Conservation (phyloP, 2,113 vertebrate species). For the Natator depressus region DNA sequence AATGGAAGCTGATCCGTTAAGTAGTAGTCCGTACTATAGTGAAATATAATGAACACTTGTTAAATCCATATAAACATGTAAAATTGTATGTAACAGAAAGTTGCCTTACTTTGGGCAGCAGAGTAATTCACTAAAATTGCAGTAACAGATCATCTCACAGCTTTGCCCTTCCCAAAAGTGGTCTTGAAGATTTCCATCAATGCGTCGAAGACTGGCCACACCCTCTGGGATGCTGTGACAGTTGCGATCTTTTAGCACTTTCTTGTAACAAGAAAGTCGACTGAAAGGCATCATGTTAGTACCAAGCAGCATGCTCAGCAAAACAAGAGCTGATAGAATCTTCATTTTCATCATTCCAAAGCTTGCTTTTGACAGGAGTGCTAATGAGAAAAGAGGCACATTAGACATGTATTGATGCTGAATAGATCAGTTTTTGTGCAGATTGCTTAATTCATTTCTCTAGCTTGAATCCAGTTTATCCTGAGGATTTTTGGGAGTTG, state of each 20-base stretch:
- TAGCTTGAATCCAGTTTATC: not conserved
- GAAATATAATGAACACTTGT: rapidly evolving
- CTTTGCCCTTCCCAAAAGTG: constrained; percentile 83
- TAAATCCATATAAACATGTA: not conserved
- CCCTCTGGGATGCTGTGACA: constrained; percentile 77
- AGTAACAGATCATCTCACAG: constrained; percentile 86
- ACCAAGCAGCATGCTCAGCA: constrained; percentile 70
- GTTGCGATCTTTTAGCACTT: constrained; percentile 68
- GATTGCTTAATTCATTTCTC: not conserved
- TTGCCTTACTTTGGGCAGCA: constrained; percentile 87
- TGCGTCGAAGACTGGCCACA: constrained; percentile 60
- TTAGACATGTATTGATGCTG: not conserved
- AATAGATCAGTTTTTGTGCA: not conserved
- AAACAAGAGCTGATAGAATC: constrained; percentile 38
- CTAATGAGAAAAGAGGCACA: not conserved
- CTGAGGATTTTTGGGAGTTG: not conserved
- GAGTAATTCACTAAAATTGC: constrained; percentile 82
- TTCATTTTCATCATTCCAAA: constrained; percentile 66
- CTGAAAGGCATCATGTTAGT: constrained; percentile 50
- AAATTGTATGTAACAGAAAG: not conserved
- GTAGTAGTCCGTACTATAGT: not conserved
- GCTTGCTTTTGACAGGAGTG: not conserved
- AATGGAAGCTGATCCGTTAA: rapidly evolving
- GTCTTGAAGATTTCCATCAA: constrained; percentile 59
- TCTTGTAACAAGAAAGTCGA: constrained; percentile 81